Conservation (phyloP, 2,888 invertebrate genomes). For the Lepidochrysops patricia region DNA sequence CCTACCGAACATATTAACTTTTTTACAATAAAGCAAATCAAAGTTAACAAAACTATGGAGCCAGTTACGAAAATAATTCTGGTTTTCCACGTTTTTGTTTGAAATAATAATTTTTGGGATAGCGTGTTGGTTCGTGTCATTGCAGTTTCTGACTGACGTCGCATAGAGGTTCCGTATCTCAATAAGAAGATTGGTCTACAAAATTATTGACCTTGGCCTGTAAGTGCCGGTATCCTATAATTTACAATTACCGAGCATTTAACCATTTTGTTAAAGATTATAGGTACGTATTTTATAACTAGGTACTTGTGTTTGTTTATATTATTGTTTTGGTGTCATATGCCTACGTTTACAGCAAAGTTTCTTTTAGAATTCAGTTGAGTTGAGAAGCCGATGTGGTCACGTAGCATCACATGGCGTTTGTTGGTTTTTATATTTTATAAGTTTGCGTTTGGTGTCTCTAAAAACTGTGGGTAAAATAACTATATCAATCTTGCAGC, state of each 20-base stretch:
- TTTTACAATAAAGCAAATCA: conserved; percentile 40
- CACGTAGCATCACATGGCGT: too few relatives aligned
- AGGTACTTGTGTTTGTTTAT: not conserved
- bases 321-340: conserved; percentile 15
- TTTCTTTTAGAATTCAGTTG: too few relatives aligned
- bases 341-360: conserved; percentile 34
- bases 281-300: not conserved
- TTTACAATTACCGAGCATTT: conserved; percentile 6
- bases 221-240: conserved; percentile 19
- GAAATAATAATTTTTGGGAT: conserved; percentile 40
- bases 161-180: conserved; percentile 44
- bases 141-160: conserved; percentile 54
- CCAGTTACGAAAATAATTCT: conserved; percentile 38
- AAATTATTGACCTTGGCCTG: conserved; percentile 49
- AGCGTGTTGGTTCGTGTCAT: conserved; percentile 61
- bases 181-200: conserved; percentile 35
- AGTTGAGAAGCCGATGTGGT: too few relatives aligned
- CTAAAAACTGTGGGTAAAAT: too few relatives aligned
- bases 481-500: too few relatives aligned
- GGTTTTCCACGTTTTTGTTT: conserved; percentile 45
- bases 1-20: conserved; percentile 40
- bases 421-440: too few relatives aligned
- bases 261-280: conserved; percentile 12
- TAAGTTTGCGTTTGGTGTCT: too few relatives aligned
- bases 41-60: conserved; percentile 33